A percentile compares a stretch with the other conserved stretches of the same genome.
Conservation (phyloP, 2,113 vertebrate species). For the Meriones unguiculatus region DNA sequence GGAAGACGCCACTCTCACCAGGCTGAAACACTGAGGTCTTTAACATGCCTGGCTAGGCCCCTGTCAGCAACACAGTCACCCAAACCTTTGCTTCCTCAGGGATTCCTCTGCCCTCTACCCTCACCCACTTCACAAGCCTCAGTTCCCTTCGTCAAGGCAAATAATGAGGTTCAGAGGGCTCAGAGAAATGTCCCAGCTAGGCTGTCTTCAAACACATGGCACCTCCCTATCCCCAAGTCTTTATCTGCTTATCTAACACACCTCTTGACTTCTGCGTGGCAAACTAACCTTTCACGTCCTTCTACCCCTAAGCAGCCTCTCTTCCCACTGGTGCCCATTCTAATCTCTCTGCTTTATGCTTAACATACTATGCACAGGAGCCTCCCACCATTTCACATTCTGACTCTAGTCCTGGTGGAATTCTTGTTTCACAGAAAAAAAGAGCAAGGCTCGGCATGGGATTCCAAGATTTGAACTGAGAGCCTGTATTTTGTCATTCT, state of each 20-base stretch:
- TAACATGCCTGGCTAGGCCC: no score
- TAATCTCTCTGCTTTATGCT: background rate
- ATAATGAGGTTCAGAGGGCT: background rate
- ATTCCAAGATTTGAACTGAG: conserved; percentile 15
- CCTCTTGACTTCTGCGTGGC: background rate
- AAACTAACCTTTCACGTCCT: background rate
- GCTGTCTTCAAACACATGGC: background rate
- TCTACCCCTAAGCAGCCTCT: background rate
- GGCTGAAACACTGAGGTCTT: background rate
- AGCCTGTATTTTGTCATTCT: background rate
- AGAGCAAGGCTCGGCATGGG: background rate
- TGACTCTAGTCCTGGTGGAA: background rate
- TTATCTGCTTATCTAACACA: background rate
- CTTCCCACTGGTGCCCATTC: background rate
- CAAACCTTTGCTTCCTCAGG: background rate
- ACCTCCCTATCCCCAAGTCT: background rate
- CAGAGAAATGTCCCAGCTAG: background rate
- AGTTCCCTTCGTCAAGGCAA: background rate
- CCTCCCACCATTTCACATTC: background rate
- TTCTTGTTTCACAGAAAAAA: conserved; percentile 9
- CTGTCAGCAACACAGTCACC: background rate
- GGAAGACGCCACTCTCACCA: background rate
- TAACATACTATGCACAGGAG: background rate
- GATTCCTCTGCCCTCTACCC: background rate
- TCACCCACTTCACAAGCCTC: background rate